Evolutionary conservation across 2,113 vertebrate genomes (phyloP), one percentile per base, ranked within the genome.

Genomic region (Nothocercus nigrocapillus): DNA sequence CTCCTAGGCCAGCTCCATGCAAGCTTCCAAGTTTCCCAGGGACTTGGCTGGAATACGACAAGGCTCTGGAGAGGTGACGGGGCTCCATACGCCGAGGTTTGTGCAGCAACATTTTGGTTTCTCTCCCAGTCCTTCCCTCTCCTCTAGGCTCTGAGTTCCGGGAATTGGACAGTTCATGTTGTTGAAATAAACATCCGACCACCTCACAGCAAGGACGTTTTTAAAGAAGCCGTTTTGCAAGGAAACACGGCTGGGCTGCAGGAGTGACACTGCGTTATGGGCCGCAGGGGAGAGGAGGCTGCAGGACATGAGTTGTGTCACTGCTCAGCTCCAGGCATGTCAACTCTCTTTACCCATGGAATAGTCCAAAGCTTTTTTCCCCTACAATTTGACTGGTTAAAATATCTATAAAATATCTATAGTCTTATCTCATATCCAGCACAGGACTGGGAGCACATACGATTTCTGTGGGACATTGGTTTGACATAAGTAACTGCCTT

Each of bases 1-100:
- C 62, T 93, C 95, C 89, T 38, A 12, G 85, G 63, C 89, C 91
- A 53, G 93, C 64, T 34, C 32, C 5, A 2, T 86, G 94, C 85
- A 89, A 25, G 28, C 90, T 38, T 87, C 80, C 91, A 88, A 85
- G 7, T 15, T 28, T 85, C 74, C 94, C 61, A 28, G 5, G 8
- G 62, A 53, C 12, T 20, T 73, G 88, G 82, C 92, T 91, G 75
- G 61, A 70, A 76, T 12, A 18, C 1, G 49, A 62, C 80, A 78
- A 82, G 47, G 54, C 76, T 88, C 73, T 56, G 72, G 95, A 88
- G 77, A 84, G 75, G 82, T 58, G 42, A 7, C 22, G 11, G 73
- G 59, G 68, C 79, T 89, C 56, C 1, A 2, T 1, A 75, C 36
- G 30, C 36, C 19, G 56, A 61, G 78, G 58, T n/a, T 19, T 62